A percentile compares a stretch with the other conserved stretches of the same genome.
phyloP scores from a whole-genome alignment of 2,888 invertebrate genomes.

The Portevinia maculata region DNA sequence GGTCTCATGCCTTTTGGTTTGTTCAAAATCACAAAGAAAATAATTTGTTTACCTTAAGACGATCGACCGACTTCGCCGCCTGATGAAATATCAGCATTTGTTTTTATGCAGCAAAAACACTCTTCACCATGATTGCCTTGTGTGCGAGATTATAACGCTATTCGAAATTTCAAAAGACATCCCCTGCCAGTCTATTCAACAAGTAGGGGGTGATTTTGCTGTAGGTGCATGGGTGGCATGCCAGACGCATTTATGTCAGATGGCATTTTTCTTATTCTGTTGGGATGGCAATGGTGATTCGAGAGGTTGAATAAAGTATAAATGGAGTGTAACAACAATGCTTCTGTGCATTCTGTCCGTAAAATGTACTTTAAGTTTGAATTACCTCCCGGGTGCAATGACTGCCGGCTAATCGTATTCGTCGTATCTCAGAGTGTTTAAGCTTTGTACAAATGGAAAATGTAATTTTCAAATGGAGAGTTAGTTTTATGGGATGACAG shows the following conservation, averaged over 20 bases:
- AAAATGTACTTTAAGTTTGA: conserved; percentile 29
- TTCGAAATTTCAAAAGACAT: background rate
- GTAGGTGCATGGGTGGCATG: background rate
- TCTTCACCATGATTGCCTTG: background rate
- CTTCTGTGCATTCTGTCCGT: conserved; percentile 10
- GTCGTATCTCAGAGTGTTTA: conserved; percentile 22
- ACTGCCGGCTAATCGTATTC: conserved; percentile 10
- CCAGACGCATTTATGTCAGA: conserved; percentile 11
- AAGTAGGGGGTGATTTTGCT: background rate
- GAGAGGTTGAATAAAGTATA: conserved; percentile 24
- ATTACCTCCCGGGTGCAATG: conserved; percentile 44
- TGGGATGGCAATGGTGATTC: conserved; percentile 10
- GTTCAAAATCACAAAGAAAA: conserved; percentile 37
- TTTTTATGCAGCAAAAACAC: conserved; percentile 11
- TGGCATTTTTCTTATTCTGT: conserved; percentile 34
- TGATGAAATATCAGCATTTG: background rate
- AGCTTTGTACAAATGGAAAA: conserved; percentile 25
- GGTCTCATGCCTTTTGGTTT: conserved; percentile 19
- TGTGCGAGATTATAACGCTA: background rate
- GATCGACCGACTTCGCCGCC: background rate
- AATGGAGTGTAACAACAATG: conserved; percentile 14
- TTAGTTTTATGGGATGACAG: conserved; percentile 29
- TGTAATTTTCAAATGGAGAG: conserved; percentile 48
- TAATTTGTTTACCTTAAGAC: conserved; percentile 41
- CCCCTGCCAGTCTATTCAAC: conserved; percentile 42